A percentile compares a stretch with the other conserved stretches of the same genome.
These are phyloP conservation scores for Acanthurus tractus DNA, from an alignment of 2,797 vertebrate genomes.

Conservation along the genomic window DNA sequence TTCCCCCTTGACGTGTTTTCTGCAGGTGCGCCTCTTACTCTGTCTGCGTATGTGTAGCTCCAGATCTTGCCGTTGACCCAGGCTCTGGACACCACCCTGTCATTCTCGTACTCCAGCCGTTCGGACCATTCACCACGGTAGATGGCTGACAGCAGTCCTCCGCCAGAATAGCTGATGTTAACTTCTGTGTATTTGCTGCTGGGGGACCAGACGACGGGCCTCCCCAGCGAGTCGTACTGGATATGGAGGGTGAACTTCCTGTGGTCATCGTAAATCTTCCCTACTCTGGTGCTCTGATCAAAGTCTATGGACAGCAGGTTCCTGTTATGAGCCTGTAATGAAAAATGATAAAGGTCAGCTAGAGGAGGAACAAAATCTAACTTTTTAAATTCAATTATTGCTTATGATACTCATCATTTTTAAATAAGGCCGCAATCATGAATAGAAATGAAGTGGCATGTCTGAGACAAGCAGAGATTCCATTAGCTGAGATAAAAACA, in stretches of 20 bases:
- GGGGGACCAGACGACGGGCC: constrained; percentile 94
- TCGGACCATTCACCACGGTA: constrained; percentile 98
- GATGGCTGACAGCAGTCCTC: constrained; percentile 92
- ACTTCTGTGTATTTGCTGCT: constrained; percentile 97
- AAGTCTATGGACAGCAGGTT: constrained; percentile 98
- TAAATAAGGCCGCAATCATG: constrained; percentile 36
- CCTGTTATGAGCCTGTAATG: constrained; percentile 93
- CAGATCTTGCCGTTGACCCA: constrained; percentile 99
- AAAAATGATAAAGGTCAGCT: constrained; percentile 16
- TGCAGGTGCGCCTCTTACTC: constrained; percentile 82
- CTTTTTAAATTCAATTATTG: constrained; percentile 29
- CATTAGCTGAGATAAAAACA: constrained; percentile 58
- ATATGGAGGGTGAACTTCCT: constrained; percentile 98
- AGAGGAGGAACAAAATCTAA: constrained; percentile 1
- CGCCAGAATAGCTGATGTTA: constrained; percentile 93
- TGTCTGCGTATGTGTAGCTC: constrained; percentile 98
- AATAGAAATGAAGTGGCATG: constrained; percentile 50
- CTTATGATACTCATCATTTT: constrained; percentile 38
- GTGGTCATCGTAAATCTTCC: constrained; percentile 99
- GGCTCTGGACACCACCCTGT: constrained; percentile 93
- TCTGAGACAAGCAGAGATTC: constrained; percentile 52
- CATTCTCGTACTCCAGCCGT: constrained; percentile 95
- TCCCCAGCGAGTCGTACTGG: constrained; percentile 93
- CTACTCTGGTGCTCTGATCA: constrained; percentile 93
- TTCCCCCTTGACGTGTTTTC: not conserved